Evolutionary conservation across 1,140 invertebrate species (phyloP), one percentile per base, ranked within the genome.

Genomic region (Campodea augens): DNA sequence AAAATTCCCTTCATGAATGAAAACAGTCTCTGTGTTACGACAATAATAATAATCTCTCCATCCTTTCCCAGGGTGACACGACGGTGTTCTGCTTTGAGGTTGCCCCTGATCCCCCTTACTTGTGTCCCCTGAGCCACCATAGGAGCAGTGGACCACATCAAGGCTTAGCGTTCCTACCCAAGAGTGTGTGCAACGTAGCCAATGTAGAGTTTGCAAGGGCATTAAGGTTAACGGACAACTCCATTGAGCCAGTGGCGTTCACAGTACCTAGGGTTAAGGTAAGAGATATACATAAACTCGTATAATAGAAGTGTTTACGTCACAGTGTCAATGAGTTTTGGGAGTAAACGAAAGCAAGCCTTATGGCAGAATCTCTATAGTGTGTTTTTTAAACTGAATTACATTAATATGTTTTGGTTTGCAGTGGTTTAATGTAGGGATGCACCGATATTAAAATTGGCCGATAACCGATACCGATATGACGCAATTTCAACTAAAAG

Each of bases 71-170:
- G 83, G 88, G 89, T 5, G 89, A 96, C 60, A 83, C 81, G 0
- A 87, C 82, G 3, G 85, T 95, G 52, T 86, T 85, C 60, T 81
- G 82, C 43, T 91, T 83, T 64, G 90, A 95, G 68, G 82, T 95
- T 32, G 81, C 83, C 1, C 74, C 78, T 50, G 86, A 91, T 60
- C 61, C 77, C 37, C 88, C 90, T 2, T 78, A 81, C 56, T 69
- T 92, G 37, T 87, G 84, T 59, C 77, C 80, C n/a, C 61, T 93
- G 47, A 87, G 86, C 47, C 82, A 88, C 61, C 88, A 90, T 64
- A 77, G 85, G 42, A 78, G 79, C 59, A 67, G 75, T 37, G 73
- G 74, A 41, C 67, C 87, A 49, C 88, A 92, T 62, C 84, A 86
- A 66, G 83, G 82, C 13, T 68, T 87, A 44, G 75, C 78, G 13